Percentiles rank a stretch among this genome's conserved stretches.
Conservation (phyloP, 2,797 vertebrate genomes). For the Onychomys leucogaster region DNA sequence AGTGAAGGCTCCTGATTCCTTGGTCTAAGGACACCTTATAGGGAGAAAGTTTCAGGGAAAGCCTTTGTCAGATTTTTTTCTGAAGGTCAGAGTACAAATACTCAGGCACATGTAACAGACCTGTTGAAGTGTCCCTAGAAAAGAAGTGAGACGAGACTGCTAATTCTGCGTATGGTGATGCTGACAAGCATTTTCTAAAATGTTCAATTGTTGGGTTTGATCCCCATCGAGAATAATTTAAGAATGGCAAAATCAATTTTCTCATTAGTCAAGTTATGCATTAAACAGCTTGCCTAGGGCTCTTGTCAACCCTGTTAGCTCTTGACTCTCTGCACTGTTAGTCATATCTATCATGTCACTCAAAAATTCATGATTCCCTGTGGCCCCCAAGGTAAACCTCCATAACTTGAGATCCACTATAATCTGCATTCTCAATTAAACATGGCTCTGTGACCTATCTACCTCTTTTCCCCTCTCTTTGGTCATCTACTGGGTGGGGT, state of each 20-base stretch:
- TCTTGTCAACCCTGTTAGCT: slow-evolving; percentile 43
- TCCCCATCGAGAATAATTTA: slow-evolving; percentile 64
- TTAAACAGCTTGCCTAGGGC: slow-evolving; percentile 60
- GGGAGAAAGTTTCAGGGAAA: not conserved
- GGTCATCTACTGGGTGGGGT: not conserved
- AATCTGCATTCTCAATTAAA: not conserved
- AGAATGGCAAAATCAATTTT: slow-evolving; percentile 66
- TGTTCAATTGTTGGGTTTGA: slow-evolving; percentile 45
- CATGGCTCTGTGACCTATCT: not conserved
- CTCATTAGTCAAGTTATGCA: slow-evolving; percentile 60
- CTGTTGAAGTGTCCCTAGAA: not conserved
- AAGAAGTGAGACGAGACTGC: not conserved
- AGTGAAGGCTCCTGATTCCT: slow-evolving; percentile 11
- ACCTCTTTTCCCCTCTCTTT: not conserved
- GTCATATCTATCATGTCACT: not conserved
- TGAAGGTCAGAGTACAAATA: not conserved
- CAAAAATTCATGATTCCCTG: slow-evolving; percentile 41
- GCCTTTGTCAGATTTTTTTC: not conserved
- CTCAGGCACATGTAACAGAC: not conserved
- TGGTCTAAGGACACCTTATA: not conserved
- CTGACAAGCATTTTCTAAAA: slow-evolving; percentile 38
- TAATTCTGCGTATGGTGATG: not conserved
- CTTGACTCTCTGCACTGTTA: not conserved
- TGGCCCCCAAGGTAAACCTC: slow-evolving; percentile 17
- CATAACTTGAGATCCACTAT: not conserved